phyloP scores from a whole-genome alignment of 2,797 vertebrate species.

The Anguilla pacifica region DNA sequence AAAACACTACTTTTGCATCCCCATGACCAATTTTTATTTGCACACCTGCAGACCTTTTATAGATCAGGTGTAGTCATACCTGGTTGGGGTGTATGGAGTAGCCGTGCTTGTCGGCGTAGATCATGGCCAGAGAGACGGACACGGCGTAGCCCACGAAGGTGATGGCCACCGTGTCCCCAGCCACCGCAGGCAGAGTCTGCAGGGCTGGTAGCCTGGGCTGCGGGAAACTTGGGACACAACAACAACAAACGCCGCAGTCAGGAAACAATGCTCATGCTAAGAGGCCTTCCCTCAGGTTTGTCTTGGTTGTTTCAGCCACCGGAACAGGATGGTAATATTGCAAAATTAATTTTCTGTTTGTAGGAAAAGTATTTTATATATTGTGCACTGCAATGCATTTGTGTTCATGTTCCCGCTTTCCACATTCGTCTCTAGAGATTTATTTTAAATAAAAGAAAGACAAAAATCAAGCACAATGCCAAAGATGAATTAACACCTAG shows the following conservation, averaged over 20 bases:
- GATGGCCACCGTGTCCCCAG: conserved; percentile 84
- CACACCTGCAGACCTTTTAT: too few species aligned
- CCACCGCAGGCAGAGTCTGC: conserved; percentile 77
- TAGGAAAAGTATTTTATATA: neutral
- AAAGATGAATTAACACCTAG: neutral
- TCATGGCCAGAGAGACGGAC: conserved; percentile 89
- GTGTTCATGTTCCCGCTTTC: neutral
- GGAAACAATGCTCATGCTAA: neutral
- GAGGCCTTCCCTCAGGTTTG: neutral
- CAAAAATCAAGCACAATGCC: neutral
- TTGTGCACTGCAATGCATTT: neutral
- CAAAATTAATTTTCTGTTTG: neutral
- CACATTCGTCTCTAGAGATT: too few species aligned
- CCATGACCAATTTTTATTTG: too few species aligned
- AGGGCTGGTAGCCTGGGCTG: conserved; percentile 76
- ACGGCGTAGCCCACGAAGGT: conserved; percentile 88
- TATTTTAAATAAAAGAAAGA: neutral
- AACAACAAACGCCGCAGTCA: conserved; percentile 19
- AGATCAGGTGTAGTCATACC: conserved; percentile 59
- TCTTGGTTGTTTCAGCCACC: neutral
- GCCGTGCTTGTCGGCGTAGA: conserved; percentile 89
- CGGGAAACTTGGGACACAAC: conserved; percentile 74
- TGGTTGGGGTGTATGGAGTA: conserved; percentile 91
- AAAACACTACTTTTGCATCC: too few species aligned
- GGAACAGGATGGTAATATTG: neutral